Base-by-base conservation (phyloP, 2,888 invertebrate species). In the Parthenolecanium corni region DNA sequence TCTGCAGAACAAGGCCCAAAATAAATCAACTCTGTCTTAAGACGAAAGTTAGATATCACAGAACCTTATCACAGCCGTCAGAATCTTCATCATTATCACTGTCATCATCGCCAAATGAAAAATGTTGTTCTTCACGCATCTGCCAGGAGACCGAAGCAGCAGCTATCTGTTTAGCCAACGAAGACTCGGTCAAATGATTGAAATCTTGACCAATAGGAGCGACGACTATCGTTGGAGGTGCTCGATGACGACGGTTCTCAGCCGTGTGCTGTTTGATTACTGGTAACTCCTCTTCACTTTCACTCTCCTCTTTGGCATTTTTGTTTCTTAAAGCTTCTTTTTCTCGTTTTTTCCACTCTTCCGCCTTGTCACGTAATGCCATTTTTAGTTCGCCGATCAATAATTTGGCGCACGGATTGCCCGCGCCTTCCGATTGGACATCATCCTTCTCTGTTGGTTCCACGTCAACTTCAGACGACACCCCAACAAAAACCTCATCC, bases 311-410 rank as follows among this genome's bases (percentile, higher is more conserved):
- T 9, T 44, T 9, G 12, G 46, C 24, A 47, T 63, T 36, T n/a
- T 53, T 63, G 31, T 38, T 44, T 47, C 36, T 42, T 4, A 53
- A 38, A 21, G 63, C 63, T 5, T 46, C 46, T 54, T 25, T 53
- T 54, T 63, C 63, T 46, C 63, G 24, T 38, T 46, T 23, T 18
- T 54, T 63, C 63, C 63, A 63, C 36, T 63, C 63, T 46, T 53
- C 16, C 11, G 52, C 47, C 23, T 63, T 63, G 47, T 47, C 42
- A 14, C 46, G 40, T 20, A 63, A 47, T 4, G 54, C 63, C 9
- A 53, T 16, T n/a, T 63, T 63, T 36, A 63, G 31, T 52, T 63
- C 63, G 40, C 46, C 36, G 2, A 63, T 63, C 20, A 63, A 47
- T 24, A 47, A 16, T 47, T 63, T 63, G 18, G 46, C 23, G 16